Base-by-base conservation (phyloP, 1,140 invertebrate genomes). In the Monomorium pharaonis region DNA sequence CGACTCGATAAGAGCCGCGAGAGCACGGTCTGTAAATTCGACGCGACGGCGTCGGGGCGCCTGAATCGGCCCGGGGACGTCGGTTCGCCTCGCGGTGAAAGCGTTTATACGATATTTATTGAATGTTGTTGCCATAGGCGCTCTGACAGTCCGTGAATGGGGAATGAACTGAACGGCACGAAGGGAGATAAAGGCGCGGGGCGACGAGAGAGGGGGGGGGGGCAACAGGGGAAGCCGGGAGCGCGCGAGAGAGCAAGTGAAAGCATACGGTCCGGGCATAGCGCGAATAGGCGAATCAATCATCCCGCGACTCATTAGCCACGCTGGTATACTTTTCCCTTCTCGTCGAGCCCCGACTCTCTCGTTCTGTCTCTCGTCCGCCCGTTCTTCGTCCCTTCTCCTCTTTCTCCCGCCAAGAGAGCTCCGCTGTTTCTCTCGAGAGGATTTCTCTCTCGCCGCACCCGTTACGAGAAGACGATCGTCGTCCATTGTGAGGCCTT, bases 281-380 rank as follows among this genome's bases (percentile, higher is more conserved):
- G 81, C 88, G 89, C 87, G 90, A 90, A 92, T 91, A 92, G 88
- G 92, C 88, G 92, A 93, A 94, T 94, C 93, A 94, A 94, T 94
- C 94, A 94, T 94, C 91, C 92, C 87, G 93, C 92, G 92, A 94
- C 92, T 94, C 93, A 94, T 94, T 94, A 94, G 91, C 92, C 87
- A 89, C 87, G 85, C 74, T 88, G 89, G 88, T 90, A 91, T 84
- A 75, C 86, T 86, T 88, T 81, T 78, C 86, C 84, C 89, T 88
- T 80, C 86, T 76, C 67, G 69, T 84, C 84, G 75, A 54, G 74
- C 77, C 47, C 33, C 84, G 51, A 33, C 37, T 33, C 51, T 44
- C 44, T 67, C 72, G 18, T 56, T 77, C 54, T 67, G 85, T 91
- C 70, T 89, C 80, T 44, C 44, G 27, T 77, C 47, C 83, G 54